Evolutionary conservation across 2,113 vertebrate genomes (phyloP), one percentile per base, ranked within the genome.

Genomic region (Gambusia affinis): DNA sequence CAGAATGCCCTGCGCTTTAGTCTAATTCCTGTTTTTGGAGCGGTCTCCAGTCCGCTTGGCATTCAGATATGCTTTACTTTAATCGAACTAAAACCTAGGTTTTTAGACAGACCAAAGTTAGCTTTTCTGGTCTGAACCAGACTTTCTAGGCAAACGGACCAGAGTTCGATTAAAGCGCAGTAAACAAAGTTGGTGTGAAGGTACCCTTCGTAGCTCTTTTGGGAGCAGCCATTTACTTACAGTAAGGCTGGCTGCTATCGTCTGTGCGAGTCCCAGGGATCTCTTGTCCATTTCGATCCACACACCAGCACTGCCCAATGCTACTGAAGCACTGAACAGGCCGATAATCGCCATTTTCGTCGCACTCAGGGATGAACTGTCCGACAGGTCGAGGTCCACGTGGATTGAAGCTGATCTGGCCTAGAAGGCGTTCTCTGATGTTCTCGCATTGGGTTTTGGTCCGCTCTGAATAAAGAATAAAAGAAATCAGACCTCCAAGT

Each of bases 261-360:
- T 89, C 84, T 0, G 95, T 93, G 70, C 95, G 94, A 60, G 95
- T 96, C 62, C 95, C 98, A 2, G 92, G 90, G 64, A 99, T 91
- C 88, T 99, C 96, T 2, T 94, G 95, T 37, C 98, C 98, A 0
- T 94, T 89, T 1, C 88, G 86, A 73, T 97, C 95, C 86, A 98
- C 97, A 0, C 98, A 99, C 98, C 98, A 99, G 74, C 98, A 99
- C 68, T 96, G 92, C 0, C 96, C 96, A 0, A 81, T 92, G 92
- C 92, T 89, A 60, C 82, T 35, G 1, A 97, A 96, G 87, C 98
- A 99, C 89, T 99, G 98, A 19, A 91, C 94, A 44, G 97, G 93
- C 3, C 83, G 64, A 1, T 97, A 99, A 63, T 93, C 92, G 0
- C 98, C 98, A 0, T 94, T 91, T 11, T 93, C 91, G 4, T 98